Base-by-base conservation (phyloP, 1,140 invertebrate genomes). In the Euglossa dilemma region DNA sequence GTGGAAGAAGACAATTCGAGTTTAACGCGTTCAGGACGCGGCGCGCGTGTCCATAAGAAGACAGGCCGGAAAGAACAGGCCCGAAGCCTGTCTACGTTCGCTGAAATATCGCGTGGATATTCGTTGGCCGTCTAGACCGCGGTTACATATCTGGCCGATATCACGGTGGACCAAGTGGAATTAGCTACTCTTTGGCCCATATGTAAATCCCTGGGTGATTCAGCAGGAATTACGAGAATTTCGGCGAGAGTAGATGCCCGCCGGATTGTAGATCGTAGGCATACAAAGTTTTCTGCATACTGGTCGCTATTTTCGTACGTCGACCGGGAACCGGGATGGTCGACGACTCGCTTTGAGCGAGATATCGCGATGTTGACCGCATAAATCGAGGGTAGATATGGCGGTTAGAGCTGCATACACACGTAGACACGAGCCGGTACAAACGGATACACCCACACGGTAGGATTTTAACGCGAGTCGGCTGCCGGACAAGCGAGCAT, bases 381-480 rank as follows among this genome's bases (percentile, higher is more conserved):
- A 89, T 89, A 89, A 89, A 89, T 89, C 87, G 87, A 77, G 72
- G 47, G 80, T 81, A 83, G 86, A 89, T 89, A 83, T 63, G 84
- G 57, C 69, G 36, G 78, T 83, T 80, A 57, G 74, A 61, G 73
- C 56, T 66, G 81, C 36, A 67, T 78, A 64, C 66, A 64, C 66
- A 54, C 76, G 63, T 63, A 75, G 71, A 75, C 73, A 73, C 73
- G 57, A 23, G 4, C 66, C 52, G 43, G 45, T 54, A 78, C 64
- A 77, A 63, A 78, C 81, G 56, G 56, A 63, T 70, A 83, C 70
- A 83, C 64, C 80, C 45, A 83, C 80, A 63, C 74, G 74, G 11
- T 52, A 5, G 54, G 74, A 78, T 83, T 61, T 83, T 83, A 77
- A 83, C 80, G 54, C 63, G 72, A 81, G 57, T 79, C 74, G 86